Conservation (phyloP, 2,797 vertebrate species). For the Pogonophryne albipinna region DNA sequence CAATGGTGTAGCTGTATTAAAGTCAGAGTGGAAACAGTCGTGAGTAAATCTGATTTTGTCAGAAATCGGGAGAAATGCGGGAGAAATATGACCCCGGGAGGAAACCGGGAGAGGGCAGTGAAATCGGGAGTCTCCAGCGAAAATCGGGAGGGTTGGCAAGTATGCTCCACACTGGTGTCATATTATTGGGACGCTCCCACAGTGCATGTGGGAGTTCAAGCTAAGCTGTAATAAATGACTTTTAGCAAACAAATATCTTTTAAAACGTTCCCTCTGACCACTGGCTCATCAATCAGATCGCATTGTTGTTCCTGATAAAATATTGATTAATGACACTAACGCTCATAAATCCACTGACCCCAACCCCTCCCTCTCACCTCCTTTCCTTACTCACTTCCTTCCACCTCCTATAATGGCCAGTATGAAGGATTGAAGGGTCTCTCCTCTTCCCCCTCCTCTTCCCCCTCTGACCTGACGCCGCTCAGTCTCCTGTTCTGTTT, state of each 20-base stretch:
- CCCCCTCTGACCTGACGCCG: neutral
- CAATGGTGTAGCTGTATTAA: too few relatives aligned
- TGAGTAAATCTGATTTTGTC: too few relatives aligned
- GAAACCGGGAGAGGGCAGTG: too few relatives aligned
- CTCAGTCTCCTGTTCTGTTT: conserved; percentile 1
- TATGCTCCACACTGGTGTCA: neutral
- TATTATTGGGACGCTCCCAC: neutral
- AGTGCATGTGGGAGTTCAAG: neutral
- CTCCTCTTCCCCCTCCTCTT: neutral
- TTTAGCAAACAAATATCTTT: too few relatives aligned
- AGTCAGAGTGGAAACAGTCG: too few relatives aligned
- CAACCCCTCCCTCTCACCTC: conserved; percentile 1
- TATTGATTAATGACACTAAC: conserved; percentile 23
- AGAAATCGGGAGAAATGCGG: too few relatives aligned
- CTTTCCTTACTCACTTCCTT: conserved; percentile 30
- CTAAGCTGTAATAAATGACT: neutral
- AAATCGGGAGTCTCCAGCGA: too few relatives aligned
- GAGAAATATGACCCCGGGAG: too few relatives aligned
- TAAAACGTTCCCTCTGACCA: neutral
- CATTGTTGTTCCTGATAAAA: conserved; percentile 19
- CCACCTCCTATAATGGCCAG: conserved; percentile 26
- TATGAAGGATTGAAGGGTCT: conserved; percentile 7
- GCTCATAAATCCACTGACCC: conserved; percentile 3
- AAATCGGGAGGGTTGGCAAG: too few relatives aligned
- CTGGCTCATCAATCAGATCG: neutral